A percentile compares a stretch with the other conserved stretches of the same genome.
Conservation (phyloP, 2,113 vertebrate genomes). For the Lepus europaeus region DNA sequence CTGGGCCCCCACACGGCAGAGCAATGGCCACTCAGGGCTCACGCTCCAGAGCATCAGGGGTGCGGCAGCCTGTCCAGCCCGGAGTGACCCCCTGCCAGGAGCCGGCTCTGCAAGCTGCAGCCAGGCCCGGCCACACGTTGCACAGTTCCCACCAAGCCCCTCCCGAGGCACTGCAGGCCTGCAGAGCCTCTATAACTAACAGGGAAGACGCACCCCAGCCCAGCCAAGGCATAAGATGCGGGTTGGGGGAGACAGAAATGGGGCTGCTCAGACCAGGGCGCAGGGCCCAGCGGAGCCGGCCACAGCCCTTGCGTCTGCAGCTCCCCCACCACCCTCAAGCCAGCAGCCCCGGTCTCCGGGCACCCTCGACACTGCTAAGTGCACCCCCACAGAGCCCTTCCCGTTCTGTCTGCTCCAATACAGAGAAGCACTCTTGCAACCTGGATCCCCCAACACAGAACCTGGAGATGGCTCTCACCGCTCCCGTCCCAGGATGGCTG, state of each 20-base stretch:
- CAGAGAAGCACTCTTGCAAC: background rate
- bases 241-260: background rate
- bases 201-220: background rate
- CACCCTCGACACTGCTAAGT: background rate
- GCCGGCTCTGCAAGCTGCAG: background rate
- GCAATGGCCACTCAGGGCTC: too few relatives aligned
- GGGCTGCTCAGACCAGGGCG: background rate
- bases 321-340: background rate
- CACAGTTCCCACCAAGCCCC: rapidly evolving
- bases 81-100: too few relatives aligned
- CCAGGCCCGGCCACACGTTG: background rate
- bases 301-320: background rate
- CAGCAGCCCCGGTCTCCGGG: background rate
- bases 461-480: too few relatives aligned
- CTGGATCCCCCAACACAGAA: background rate
- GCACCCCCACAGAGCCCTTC: background rate
- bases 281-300: rapidly evolving
- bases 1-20: background rate
- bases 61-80: background rate
- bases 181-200: too few relatives aligned
- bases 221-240: background rate
- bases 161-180: background rate
- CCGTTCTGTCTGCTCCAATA: background rate
- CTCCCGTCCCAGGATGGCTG: rapidly evolving
- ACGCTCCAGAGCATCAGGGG: too few relatives aligned